phyloP scores from a whole-genome alignment of 2,888 invertebrate genomes.

The Hybos culiciformis region DNA sequence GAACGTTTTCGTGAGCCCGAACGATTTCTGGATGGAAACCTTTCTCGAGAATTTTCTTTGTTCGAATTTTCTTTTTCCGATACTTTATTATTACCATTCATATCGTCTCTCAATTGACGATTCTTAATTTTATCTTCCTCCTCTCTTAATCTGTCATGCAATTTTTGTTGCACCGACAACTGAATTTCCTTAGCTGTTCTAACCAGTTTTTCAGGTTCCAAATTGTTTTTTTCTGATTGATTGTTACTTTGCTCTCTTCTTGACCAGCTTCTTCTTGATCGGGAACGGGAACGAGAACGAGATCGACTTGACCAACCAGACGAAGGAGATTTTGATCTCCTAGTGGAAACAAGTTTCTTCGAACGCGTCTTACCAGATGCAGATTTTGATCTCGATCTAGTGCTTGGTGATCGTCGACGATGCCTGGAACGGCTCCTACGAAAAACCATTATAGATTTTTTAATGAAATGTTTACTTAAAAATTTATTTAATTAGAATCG shows the following conservation, averaged over 20 bases:
- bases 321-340: constrained; percentile 27
- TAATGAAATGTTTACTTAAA: too few species aligned
- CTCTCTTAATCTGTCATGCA: constrained; percentile 26
- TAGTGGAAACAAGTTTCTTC: constrained; percentile 28
- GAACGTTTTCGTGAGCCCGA: background rate
- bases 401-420: constrained; percentile 15
- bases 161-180: constrained; percentile 25
- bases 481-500: too few species aligned
- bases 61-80: background rate
- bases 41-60: background rate
- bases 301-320: constrained; percentile 22
- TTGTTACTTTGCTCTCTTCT: background rate
- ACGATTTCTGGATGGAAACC: background rate
- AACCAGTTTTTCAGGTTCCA: constrained; percentile 28
- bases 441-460: constrained; percentile 6
- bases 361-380: constrained; percentile 9
- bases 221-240: constrained; percentile 11
- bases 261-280: constrained; percentile 1
- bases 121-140: constrained; percentile 25
- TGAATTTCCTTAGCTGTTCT: constrained; percentile 30
- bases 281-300: constrained; percentile 22
- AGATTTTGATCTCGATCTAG: constrained; percentile 19
- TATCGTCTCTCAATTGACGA: background rate
- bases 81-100: background rate
- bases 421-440: too few species aligned